These are phyloP conservation scores for Teinopalpus imperialis DNA, from an alignment of 2,888 invertebrate genomes.

Conservation along the genomic window DNA sequence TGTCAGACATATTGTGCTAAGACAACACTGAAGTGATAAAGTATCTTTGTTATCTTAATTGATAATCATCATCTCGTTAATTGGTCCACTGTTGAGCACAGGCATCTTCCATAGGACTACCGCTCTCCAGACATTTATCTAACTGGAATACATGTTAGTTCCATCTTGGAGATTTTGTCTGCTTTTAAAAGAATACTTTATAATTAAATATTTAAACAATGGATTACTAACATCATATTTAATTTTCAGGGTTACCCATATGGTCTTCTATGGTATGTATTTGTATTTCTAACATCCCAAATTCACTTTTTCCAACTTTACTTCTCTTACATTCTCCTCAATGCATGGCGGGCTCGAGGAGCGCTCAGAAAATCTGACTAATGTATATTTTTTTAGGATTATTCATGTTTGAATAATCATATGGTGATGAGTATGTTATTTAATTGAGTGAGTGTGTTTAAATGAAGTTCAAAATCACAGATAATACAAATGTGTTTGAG, in stretches of 20 bases:
- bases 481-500: background rate
- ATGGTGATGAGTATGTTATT: background rate
- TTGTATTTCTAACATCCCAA: conserved; percentile 92
- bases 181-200: too few relatives aligned
- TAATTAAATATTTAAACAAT: too few relatives aligned
- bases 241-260: conserved; percentile 91
- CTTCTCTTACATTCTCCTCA: conserved; percentile 91
- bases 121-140: too few relatives aligned
- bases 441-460: conserved; percentile 5
- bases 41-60: too few relatives aligned
- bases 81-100: too few relatives aligned
- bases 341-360: conserved; percentile 91
- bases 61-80: too few relatives aligned
- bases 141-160: too few relatives aligned
- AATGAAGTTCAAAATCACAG: background rate
- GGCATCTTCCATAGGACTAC: too few relatives aligned
- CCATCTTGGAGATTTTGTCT: too few relatives aligned
- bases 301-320: conserved; percentile 93
- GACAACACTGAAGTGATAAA: too few relatives aligned
- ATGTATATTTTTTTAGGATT: conserved; percentile 16
- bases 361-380: conserved; percentile 86
- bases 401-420: conserved; percentile 1
- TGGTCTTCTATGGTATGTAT: conserved; percentile 95
- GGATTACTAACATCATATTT: too few relatives aligned
- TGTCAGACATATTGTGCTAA: too few relatives aligned